phyloP scores from a whole-genome alignment of 2,797 vertebrate genomes.

The Rhinophrynus dorsalis region DNA sequence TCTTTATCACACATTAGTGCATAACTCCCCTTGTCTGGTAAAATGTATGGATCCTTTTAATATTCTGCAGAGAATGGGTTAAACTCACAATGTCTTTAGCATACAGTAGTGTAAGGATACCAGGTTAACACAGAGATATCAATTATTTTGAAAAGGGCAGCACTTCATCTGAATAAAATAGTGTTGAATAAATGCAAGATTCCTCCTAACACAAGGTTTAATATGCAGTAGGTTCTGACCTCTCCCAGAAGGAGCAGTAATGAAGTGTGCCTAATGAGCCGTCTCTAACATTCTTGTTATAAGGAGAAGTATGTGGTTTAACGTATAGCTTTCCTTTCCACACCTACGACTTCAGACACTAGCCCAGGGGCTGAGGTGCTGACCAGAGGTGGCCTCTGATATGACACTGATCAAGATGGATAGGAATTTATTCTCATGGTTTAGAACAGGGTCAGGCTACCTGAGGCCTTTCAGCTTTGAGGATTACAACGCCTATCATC shows the following conservation, averaged over 20 bases:
- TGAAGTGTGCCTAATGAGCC: constrained; percentile 18
- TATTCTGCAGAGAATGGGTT: too few relatives aligned
- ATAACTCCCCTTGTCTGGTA: too few relatives aligned
- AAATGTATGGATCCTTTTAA: too few relatives aligned
- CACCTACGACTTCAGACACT: not conserved
- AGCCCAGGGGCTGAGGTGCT: not conserved
- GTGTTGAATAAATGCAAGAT: not conserved
- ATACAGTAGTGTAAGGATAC: too few relatives aligned
- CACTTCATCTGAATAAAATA: constrained; percentile 11
- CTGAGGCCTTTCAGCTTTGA: too few relatives aligned
- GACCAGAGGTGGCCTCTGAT: not conserved
- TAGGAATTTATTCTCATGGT: not conserved
- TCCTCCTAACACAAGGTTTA: not conserved
- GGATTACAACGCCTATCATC: too few relatives aligned
- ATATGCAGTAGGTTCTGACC: not conserved
- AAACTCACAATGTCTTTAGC: too few relatives aligned
- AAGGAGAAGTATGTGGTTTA: not conserved
- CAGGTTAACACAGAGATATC: too few relatives aligned
- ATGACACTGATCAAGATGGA: constrained; percentile 23
- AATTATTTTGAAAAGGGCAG: too few relatives aligned
- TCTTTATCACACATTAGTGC: too few relatives aligned
- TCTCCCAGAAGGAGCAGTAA: not conserved
- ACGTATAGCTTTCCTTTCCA: not conserved
- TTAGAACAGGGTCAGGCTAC: not conserved
- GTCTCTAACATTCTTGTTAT: not conserved